Evolutionary conservation across 2,113 vertebrate species (phyloP).

Genomic region (Xiphophorus maculatus): DNA sequence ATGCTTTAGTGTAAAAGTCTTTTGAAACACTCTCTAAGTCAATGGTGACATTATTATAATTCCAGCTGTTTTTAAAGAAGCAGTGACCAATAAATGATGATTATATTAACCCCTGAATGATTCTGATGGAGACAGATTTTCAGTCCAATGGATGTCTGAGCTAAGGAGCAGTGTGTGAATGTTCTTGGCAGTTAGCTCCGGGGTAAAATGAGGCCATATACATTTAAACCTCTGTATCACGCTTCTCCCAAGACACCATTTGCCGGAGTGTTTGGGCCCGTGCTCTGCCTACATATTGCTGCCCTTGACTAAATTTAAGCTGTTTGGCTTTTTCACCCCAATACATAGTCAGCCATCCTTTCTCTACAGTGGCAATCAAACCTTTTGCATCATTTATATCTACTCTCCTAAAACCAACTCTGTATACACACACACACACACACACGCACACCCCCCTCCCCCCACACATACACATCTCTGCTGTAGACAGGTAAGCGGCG

Average conservation of each 20-base stretch:
- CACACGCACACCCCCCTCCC: background rate
- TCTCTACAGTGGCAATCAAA: slow-evolving; percentile 38
- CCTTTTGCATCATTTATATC: slow-evolving; percentile 39
- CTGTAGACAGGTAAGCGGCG: slow-evolving; percentile 13
- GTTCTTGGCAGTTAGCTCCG: background rate
- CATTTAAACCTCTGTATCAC: slow-evolving; percentile 12
- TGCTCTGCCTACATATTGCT: slow-evolving; percentile 12
- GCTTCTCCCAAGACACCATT: slow-evolving; percentile 1
- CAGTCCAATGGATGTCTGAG: background rate
- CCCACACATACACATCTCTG: slow-evolving; percentile 11
- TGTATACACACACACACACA: slow-evolving; percentile 34
- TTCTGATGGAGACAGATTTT: background rate
- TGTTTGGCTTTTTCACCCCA: slow-evolving; percentile 39
- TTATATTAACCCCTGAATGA: background rate
- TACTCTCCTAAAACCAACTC: slow-evolving; percentile 51
- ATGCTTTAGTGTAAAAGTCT: background rate
- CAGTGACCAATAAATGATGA: too few species aligned
- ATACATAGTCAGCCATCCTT: slow-evolving; percentile 45
- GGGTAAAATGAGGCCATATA: background rate
- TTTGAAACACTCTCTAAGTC: background rate
- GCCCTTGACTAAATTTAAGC: slow-evolving; percentile 45
- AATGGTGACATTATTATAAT: background rate
- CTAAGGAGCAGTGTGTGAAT: slow-evolving; percentile 1
- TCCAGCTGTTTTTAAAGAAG: background rate
- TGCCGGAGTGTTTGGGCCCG: background rate